phyloP scores from a whole-genome alignment of 1,140 invertebrate genomes.

The Telenomus remus region DNA sequence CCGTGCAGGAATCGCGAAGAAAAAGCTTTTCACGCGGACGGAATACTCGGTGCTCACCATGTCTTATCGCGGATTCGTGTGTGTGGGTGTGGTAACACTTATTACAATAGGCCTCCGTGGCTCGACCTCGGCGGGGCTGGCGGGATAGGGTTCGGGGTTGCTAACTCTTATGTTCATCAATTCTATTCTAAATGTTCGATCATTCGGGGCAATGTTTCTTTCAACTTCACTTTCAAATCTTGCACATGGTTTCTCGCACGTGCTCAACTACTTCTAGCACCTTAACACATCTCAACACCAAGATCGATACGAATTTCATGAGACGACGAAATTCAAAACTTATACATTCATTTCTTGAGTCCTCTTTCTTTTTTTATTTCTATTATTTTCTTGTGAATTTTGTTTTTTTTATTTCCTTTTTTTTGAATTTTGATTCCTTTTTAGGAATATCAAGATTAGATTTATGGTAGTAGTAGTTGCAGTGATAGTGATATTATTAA shows the following conservation, averaged over 20 bases:
- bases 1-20: conserved; percentile 67
- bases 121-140: conserved; percentile 75
- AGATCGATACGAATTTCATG: not conserved
- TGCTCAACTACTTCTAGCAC: conserved; percentile 21
- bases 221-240: not conserved
- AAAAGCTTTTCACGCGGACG: conserved; percentile 63
- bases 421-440: not conserved
- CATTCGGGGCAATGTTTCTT: conserved; percentile 53
- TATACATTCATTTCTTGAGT: not conserved
- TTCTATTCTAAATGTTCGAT: conserved; percentile 42
- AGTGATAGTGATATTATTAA: conserved; percentile 46
- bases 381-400: too few relatives aligned
- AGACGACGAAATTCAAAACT: not conserved
- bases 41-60: conserved; percentile 75
- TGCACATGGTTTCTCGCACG: conserved; percentile 2
- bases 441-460: conserved; percentile 20
- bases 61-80: conserved; percentile 70
- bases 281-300: conserved; percentile 15
- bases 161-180: conserved; percentile 40
- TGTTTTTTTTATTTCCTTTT: not conserved
- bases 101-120: conserved; percentile 68
- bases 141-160: conserved; percentile 65
- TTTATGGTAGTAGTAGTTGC: conserved; percentile 30
- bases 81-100: conserved; percentile 65
- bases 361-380: not conserved